These are phyloP conservation scores for Ostrea denselamellosa DNA, from an alignment of 1,140 invertebrate genomes.

Conservation along the genomic window DNA sequence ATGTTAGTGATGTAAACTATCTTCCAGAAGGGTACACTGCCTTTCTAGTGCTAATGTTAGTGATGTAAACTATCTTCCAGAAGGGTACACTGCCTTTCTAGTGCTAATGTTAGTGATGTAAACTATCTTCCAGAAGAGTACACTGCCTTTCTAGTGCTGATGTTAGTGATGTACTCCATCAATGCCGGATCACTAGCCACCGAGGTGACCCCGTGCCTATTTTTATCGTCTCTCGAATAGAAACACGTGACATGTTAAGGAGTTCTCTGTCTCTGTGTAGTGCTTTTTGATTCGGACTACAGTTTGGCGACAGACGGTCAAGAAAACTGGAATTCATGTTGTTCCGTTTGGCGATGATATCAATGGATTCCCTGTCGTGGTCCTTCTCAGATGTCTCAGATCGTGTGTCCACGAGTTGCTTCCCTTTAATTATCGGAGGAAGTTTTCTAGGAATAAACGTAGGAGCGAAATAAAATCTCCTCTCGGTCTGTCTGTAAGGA, in stretches of 20 bases:
- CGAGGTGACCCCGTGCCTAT: background rate
- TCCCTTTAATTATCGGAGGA: constrained; percentile 8
- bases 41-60: background rate
- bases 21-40: background rate
- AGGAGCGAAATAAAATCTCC: constrained; percentile 41
- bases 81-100: background rate
- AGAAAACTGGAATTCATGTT: background rate
- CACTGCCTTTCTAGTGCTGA: background rate
- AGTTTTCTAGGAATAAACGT: constrained; percentile 37
- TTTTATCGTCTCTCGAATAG: background rate
- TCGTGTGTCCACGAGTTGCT: background rate
- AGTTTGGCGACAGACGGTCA: background rate
- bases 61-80: background rate
- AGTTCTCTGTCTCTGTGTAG: background rate
- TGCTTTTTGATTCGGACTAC: background rate
- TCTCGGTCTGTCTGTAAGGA: constrained; percentile 26
- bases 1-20: background rate
- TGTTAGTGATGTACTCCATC: background rate
- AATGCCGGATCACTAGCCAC: background rate
- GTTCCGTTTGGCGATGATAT: constrained; percentile 10
- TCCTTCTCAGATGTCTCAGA: background rate
- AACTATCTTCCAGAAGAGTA: background rate
- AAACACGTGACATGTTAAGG: constrained; percentile 19
- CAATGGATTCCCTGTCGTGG: background rate
- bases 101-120: background rate